These are phyloP conservation scores for Drosophila pectinifera DNA, from an alignment of 1,140 invertebrate species.

Conservation along the genomic window DNA sequence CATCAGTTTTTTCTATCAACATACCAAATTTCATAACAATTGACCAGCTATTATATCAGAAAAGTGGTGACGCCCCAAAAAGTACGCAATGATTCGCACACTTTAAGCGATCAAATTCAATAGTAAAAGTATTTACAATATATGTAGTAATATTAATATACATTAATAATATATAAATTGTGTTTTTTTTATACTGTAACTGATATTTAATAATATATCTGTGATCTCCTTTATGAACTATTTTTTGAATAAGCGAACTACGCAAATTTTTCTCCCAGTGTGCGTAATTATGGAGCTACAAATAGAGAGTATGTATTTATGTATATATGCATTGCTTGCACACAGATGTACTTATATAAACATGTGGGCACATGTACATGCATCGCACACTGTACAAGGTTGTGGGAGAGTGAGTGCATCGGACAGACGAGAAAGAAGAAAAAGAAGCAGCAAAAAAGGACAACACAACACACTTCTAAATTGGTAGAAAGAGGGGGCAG, in stretches of 20 bases:
- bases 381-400: conserved; percentile 9
- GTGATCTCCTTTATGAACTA: background rate
- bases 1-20: too few relatives aligned
- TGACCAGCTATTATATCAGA: too few relatives aligned
- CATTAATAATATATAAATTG: too few relatives aligned
- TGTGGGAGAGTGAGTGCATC: conserved; percentile 16
- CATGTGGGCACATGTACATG: conserved; percentile 21
- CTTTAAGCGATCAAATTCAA: too few relatives aligned
- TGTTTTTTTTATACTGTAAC: too few relatives aligned
- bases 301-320: conserved; percentile 18
- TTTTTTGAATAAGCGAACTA: background rate
- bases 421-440: conserved; percentile 5
- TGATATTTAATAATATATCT: background rate
- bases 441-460: conserved; percentile 19
- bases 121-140: too few relatives aligned
- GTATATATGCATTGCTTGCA: conserved; percentile 2
- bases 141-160: too few relatives aligned
- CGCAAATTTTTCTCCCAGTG: background rate
- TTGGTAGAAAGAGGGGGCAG: conserved; percentile 11
- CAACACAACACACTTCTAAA: conserved; percentile 19
- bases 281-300: conserved; percentile 27
- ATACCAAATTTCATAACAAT: too few relatives aligned
- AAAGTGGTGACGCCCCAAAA: too few relatives aligned
- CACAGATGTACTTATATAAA: conserved; percentile 24
- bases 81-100: too few relatives aligned